Conservation (phyloP, 2,888 invertebrate genomes). For the Hydraecia micacea region DNA sequence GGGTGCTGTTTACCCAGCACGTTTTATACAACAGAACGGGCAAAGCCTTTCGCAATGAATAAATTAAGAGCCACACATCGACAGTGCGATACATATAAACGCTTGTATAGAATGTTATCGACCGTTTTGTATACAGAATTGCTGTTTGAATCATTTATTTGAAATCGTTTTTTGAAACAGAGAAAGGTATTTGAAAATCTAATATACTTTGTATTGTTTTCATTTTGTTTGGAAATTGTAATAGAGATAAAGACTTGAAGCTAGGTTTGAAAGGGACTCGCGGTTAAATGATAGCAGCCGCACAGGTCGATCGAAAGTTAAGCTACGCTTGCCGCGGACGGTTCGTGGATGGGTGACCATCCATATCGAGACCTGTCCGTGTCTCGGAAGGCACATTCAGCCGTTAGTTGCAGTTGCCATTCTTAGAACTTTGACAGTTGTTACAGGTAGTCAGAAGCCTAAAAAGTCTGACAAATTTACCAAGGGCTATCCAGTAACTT, state of each 20-base stretch:
- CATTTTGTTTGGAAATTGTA: neutral
- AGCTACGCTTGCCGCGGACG: neutral
- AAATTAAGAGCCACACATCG: conserved; percentile 40
- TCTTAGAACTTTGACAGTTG: neutral
- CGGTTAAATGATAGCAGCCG: neutral
- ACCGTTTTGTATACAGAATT: conserved; percentile 21
- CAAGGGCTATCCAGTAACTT: neutral
- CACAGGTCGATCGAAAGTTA: neutral
- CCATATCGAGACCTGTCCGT: neutral
- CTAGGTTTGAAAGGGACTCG: neutral
- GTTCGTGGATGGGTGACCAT: neutral
- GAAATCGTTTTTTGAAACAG: conserved; percentile 4
- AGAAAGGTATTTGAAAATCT: neutral
- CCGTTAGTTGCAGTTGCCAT: too few relatives aligned
- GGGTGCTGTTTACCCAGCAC: neutral
- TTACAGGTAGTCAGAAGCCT: neutral
- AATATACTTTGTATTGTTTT: neutral
- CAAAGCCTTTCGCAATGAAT: conserved; percentile 42
- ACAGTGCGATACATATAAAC: conserved; percentile 3
- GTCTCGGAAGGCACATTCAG: neutral
- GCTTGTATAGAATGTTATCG: conserved; percentile 25
- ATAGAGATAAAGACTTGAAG: neutral
- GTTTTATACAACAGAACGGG: conserved; percentile 9
- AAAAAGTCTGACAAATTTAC: neutral
- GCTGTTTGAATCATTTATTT: conserved; percentile 42